phyloP scores from a whole-genome alignment of 2,113 vertebrate species.

The Nestor notabilis region DNA sequence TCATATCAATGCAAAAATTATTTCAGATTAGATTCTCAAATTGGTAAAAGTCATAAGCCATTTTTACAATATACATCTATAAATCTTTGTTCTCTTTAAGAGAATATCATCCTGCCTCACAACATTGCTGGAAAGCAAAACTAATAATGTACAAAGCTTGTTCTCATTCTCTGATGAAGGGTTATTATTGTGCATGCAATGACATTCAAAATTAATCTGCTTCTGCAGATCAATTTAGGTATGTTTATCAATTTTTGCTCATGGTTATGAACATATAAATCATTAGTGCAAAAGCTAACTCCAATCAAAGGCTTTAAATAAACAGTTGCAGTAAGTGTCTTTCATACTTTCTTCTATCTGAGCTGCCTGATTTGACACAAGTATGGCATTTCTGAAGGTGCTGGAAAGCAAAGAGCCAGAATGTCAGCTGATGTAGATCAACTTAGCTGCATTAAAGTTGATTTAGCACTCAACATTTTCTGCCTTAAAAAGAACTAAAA shows the following conservation, averaged over 20 bases:
- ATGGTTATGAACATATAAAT: neutral
- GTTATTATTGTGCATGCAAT: neutral
- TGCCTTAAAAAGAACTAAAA: neutral
- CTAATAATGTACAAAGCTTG: neutral
- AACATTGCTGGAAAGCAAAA: neutral
- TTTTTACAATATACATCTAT: neutral
- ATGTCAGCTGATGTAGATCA: neutral
- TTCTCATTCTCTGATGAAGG: neutral
- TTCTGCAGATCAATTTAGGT: neutral
- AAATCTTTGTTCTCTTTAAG: neutral
- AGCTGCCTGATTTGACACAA: neutral
- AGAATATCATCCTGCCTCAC: neutral
- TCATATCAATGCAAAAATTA: neutral
- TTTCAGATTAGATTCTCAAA: neutral
- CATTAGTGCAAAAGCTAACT: neutral
- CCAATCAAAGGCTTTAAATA: neutral
- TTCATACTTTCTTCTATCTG: neutral
- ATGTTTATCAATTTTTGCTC: constrained; percentile 11
- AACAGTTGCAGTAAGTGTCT: neutral
- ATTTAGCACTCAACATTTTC: neutral
- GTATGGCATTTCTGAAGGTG: neutral
- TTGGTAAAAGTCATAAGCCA: neutral
- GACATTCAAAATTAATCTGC: neutral
- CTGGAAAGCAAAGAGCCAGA: neutral
- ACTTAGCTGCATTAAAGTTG: neutral